These are phyloP conservation scores for Marisa cornuarietis DNA, from an alignment of 1,140 invertebrate genomes.

Conservation along the genomic window DNA sequence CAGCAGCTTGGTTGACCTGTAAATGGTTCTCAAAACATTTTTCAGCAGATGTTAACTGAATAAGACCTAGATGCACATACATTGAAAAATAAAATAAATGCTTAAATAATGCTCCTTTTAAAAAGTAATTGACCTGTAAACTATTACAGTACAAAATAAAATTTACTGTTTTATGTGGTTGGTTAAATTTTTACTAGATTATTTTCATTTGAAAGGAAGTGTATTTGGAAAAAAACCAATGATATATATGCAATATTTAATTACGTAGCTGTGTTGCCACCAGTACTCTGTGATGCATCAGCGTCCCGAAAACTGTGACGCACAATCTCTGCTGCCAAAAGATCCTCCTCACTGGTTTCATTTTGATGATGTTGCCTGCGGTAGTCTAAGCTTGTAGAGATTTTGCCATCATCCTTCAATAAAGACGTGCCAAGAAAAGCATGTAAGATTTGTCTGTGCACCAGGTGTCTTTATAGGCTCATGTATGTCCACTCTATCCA, in stretches of 20 bases:
- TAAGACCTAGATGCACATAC: too few species aligned
- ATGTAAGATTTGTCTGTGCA: not conserved
- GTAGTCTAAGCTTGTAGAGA: constrained; percentile 37
- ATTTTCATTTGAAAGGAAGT: not conserved
- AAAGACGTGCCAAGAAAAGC: not conserved
- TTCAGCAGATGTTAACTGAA: too few species aligned
- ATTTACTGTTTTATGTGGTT: too few species aligned
- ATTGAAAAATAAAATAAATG: too few species aligned
- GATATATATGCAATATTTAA: not conserved
- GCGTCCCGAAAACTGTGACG: not conserved
- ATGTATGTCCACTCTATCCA: not conserved
- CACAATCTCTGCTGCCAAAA: constrained; percentile 44
- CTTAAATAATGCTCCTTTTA: too few species aligned
- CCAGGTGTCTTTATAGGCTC: not conserved
- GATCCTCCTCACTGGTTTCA: constrained; percentile 34
- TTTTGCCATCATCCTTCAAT: constrained; percentile 42
- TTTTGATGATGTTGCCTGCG: constrained; percentile 14
- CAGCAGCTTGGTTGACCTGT: not conserved
- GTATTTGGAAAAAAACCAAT: not conserved
- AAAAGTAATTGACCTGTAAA: too few species aligned
- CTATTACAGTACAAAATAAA: too few species aligned
- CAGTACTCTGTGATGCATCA: not conserved
- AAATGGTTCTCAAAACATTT: too few species aligned
- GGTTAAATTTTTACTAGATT: not conserved
- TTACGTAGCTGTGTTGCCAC: not conserved